Evolutionary conservation across 1,140 invertebrate species (phyloP).

Genomic region (Drosophila orosa): DNA sequence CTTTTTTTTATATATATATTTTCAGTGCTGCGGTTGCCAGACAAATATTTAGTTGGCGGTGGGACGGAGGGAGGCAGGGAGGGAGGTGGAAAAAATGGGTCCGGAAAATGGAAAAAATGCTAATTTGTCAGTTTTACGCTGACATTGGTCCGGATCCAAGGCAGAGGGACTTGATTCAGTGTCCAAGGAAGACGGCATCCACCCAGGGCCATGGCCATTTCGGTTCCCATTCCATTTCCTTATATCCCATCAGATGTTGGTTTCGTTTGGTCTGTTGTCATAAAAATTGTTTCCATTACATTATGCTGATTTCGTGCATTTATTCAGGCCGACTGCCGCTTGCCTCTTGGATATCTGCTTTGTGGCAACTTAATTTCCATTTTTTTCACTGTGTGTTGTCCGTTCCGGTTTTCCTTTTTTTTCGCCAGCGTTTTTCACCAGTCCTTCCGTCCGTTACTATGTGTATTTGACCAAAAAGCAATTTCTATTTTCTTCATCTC

Average conservation of each 20-base stretch:
- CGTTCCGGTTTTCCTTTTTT: slow-evolving; percentile 5
- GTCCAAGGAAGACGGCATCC: slow-evolving; percentile 27
- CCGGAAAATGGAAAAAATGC: slow-evolving; percentile 79
- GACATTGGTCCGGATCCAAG: slow-evolving; percentile 65
- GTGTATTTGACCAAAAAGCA: slow-evolving; percentile 72
- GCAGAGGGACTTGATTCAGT: slow-evolving; percentile 21
- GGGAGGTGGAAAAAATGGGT: slow-evolving; percentile 58
- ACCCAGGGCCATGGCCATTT: slow-evolving; percentile 41
- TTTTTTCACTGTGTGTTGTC: slow-evolving; percentile 41
- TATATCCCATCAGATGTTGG: slow-evolving; percentile 31
- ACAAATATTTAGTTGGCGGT: slow-evolving; percentile 75
- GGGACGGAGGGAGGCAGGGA: too few species aligned
- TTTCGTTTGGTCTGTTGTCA: slow-evolving; percentile 67
- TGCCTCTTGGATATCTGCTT: slow-evolving; percentile 63
- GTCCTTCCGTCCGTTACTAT: slow-evolving; percentile 11
- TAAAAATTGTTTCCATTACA: slow-evolving; percentile 83
- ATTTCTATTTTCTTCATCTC: slow-evolving; percentile 71
- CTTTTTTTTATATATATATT: slow-evolving; percentile 43
- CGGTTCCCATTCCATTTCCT: not conserved
- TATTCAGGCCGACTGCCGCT: slow-evolving; percentile 68
- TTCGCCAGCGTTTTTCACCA: slow-evolving; percentile 24
- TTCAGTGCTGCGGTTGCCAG: slow-evolving; percentile 56
- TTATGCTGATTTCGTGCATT: slow-evolving; percentile 82
- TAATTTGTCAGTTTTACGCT: slow-evolving; percentile 83
- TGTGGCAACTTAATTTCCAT: slow-evolving; percentile 79